These are phyloP conservation scores for Mus spretus DNA, from an alignment of 2,797 vertebrate genomes.

Conservation along the genomic window DNA sequence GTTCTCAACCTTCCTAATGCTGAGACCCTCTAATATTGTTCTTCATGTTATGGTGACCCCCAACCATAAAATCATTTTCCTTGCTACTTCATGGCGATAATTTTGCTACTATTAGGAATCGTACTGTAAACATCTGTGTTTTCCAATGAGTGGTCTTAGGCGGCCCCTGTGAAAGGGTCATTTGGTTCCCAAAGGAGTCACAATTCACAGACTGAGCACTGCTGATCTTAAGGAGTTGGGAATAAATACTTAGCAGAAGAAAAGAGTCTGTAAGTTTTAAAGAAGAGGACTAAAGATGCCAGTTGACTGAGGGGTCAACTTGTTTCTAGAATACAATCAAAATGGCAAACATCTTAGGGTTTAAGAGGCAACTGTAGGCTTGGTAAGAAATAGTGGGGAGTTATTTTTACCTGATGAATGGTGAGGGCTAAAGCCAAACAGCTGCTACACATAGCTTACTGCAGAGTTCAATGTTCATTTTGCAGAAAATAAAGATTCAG, in stretches of 20 bases:
- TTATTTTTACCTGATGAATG: neutral
- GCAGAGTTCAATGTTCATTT: neutral
- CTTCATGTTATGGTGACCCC: neutral
- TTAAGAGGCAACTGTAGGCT: neutral
- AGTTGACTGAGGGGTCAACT: neutral
- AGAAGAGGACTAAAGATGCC: neutral
- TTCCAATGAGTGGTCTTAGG: neutral
- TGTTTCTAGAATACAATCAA: neutral
- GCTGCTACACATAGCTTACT: fast-evolving
- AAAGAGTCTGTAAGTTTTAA: neutral
- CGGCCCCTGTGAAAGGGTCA: neutral
- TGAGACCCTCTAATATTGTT: neutral
- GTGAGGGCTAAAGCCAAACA: neutral
- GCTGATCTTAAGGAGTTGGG: neutral
- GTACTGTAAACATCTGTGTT: neutral
- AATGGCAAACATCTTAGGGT: neutral
- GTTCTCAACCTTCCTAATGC: neutral
- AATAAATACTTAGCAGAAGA: neutral
- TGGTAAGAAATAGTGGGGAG: constrained; percentile 1
- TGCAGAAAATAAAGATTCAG: neutral
- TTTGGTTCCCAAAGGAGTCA: neutral
- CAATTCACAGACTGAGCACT: neutral
- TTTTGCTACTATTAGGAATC: neutral
- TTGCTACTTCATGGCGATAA: neutral
- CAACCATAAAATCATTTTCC: neutral